These are phyloP conservation scores for Odiellus spinosus DNA, from an alignment of 2,888 invertebrate species.

Conservation along the genomic window DNA sequence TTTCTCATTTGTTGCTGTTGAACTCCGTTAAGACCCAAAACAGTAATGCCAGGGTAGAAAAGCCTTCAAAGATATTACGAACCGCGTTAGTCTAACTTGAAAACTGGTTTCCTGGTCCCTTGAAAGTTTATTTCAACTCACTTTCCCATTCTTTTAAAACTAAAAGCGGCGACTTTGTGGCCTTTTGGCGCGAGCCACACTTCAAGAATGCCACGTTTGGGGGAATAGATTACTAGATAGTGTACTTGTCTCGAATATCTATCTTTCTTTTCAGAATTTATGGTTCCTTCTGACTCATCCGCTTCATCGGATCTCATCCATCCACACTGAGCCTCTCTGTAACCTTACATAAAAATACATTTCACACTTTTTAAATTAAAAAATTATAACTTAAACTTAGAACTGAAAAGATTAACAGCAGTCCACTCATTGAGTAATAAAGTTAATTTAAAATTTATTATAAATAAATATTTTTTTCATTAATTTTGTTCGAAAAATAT, in stretches of 20 bases:
- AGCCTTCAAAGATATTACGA: too few species aligned
- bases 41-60: too few species aligned
- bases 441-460: too few species aligned
- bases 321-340: constrained; percentile 84
- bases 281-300: constrained; percentile 16
- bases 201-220: constrained; percentile 78
- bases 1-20: too few species aligned
- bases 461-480: too few species aligned
- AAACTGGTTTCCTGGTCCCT: too few species aligned
- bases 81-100: too few species aligned
- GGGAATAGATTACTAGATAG: constrained; percentile 83
- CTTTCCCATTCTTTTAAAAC: constrained; percentile 48
- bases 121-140: too few species aligned
- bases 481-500: too few species aligned
- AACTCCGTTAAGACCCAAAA: too few species aligned
- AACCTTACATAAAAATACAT: constrained; percentile 40
- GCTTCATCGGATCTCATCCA: constrained; percentile 67
- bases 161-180: constrained; percentile 74
- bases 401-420: constrained; percentile 18
- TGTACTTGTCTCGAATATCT: constrained; percentile 43
- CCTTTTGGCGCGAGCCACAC: constrained; percentile 66
- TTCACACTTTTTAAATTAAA: not conserved
- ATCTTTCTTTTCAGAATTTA: constrained; percentile 18
- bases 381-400: not conserved
- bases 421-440: too few species aligned